Evolutionary conservation across 2,797 vertebrate genomes (phyloP).

Genomic region (Australoheros facetus): DNA sequence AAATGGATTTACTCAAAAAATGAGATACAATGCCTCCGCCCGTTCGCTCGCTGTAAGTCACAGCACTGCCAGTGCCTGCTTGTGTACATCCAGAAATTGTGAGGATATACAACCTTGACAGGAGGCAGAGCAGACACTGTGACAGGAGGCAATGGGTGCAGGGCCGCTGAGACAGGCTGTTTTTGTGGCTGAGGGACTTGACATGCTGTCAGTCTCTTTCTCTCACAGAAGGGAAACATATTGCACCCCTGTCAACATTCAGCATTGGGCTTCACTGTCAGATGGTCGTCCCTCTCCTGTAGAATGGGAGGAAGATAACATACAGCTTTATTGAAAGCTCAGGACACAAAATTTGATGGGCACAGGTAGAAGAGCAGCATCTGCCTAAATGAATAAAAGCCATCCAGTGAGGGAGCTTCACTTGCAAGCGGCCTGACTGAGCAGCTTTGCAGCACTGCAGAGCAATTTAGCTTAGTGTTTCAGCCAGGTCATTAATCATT

Average conservation of each 20-base stretch:
- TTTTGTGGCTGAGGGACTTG: conserved; percentile 20
- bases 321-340: conserved; percentile 23
- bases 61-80: conserved; percentile 38
- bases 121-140: conserved; percentile 48
- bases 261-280: conserved; percentile 25
- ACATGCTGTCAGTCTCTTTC: conserved; percentile 28
- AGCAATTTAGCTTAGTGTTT: conserved; percentile 86
- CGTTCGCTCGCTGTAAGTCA: conserved; percentile 47
- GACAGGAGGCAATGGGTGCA: conserved; percentile 40
- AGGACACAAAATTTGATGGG: conserved; percentile 25
- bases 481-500: conserved; percentile 84
- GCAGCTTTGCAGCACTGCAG: conserved; percentile 80
- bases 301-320: background rate
- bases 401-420: conserved; percentile 46
- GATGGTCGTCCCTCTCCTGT: conserved; percentile 26
- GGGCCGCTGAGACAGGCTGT: conserved; percentile 52
- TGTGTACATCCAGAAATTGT: conserved; percentile 57
- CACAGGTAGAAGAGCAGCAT: conserved; percentile 29
- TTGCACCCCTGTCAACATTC: conserved; percentile 24
- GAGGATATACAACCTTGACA: conserved; percentile 73
- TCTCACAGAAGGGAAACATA: conserved; percentile 22
- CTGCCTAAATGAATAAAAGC: conserved; percentile 45
- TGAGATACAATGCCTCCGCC: conserved; percentile 51
- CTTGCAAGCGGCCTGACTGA: conserved; percentile 58
- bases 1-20: conserved; percentile 78